These are phyloP conservation scores for Enteromius anoplus DNA, from an alignment of 2,797 vertebrate species.

Conservation along the genomic window DNA sequence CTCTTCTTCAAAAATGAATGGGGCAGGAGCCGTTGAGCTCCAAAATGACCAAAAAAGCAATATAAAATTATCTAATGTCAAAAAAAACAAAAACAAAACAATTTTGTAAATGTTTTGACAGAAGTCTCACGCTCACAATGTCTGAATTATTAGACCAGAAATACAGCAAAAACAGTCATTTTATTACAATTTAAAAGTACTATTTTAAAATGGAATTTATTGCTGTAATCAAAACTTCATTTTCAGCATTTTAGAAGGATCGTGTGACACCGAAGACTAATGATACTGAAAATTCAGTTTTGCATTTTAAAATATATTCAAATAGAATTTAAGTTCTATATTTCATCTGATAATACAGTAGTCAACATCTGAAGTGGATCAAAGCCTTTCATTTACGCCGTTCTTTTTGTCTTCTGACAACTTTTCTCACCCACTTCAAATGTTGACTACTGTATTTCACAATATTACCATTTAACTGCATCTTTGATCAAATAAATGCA, in stretches of 20 bases:
- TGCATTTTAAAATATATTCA: not conserved
- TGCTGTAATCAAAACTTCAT: not conserved
- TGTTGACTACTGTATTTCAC: not conserved
- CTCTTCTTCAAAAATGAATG: not conserved
- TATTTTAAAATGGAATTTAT: not conserved
- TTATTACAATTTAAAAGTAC: not conserved
- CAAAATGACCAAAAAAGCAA: not conserved
- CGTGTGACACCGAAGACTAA: not conserved
- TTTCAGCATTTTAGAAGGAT: not conserved
- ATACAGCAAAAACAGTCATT: not conserved
- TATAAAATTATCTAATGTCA: not conserved
- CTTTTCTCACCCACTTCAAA: no score
- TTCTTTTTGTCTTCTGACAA: no score
- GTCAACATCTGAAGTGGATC: not conserved
- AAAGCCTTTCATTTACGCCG: no score
- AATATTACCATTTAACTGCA: not conserved
- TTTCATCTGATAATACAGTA: not conserved
- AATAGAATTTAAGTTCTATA: not conserved
- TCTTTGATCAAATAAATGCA: not conserved
- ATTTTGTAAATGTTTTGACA: not conserved
- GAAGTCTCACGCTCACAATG: not conserved
- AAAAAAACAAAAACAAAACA: not conserved
- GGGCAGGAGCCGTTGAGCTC: not conserved
- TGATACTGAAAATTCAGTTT: not conserved
- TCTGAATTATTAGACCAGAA: not conserved